Evolutionary conservation across 2,797 vertebrate species (phyloP), one percentile per base, ranked within the genome.

Genomic region (Rhodeus uyekii): DNA sequence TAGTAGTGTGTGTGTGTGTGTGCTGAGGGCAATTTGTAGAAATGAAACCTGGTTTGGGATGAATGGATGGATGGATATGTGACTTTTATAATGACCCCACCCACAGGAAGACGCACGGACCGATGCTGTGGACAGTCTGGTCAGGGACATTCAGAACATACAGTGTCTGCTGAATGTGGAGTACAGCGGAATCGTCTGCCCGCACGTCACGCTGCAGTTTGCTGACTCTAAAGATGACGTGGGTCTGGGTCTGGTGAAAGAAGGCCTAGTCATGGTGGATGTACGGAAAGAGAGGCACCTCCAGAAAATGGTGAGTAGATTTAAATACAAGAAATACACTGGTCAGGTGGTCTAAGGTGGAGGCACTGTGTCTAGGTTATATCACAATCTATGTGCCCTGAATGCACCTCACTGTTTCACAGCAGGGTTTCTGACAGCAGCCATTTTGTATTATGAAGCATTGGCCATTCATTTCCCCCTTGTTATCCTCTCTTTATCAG

Each of bases 91-190:
- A 24, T 71, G 29, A 32, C 42, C 29, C 8, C 1, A 46, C 19
- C n/a, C 14, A 0, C 73, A 99, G 97, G 97, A 99, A 34, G 98
- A 98, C 0, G 96, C 95, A 1, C 95, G 96, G n/a, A 96, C 96
- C 0, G 97, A 99, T 3, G 96, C 94, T 0, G 96, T 99, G 90
- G 98, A 99, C 94, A 97, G 96, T 2, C 90, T 99, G 65, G 97
- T 99, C 50, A 91, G 96, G 77, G 97, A 99, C 92, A 97, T 99
- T 91, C 98, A 99, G 85, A 99, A 99, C 93, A 97, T 89, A 38
- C 98, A 99, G 94, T 99, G 98, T 93, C 94, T 97, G 90, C 91
- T 99, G 82, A 99, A 99, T 4, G 96, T 98, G 92, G 98, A 99
- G 90, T 96, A 96, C 84, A 78, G 90, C 1, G 97, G 96, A 0